Evolutionary conservation across 2,888 invertebrate genomes (phyloP), one percentile per base, ranked within the genome.

Genomic region (Tineola bisselliella): DNA sequence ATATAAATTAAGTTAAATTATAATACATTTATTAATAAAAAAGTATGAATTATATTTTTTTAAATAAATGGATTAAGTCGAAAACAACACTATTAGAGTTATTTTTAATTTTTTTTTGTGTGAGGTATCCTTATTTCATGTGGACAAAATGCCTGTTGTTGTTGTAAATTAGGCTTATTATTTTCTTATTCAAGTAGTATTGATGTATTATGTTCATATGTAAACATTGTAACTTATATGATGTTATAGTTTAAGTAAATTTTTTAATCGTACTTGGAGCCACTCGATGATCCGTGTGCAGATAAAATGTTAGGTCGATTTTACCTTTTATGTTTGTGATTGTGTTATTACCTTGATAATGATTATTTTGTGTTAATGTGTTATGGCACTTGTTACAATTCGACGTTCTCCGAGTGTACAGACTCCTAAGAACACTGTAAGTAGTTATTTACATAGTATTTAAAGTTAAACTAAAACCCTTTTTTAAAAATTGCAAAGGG

Each of bases 301-400:
- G 74, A 63, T 48, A 75, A 65, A 66, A 70, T 77, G 79, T 73
- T 79, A 78, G 72, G 75, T 79, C 76, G 72, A 72, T 77, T 76
- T 74, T 77, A 75, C 70, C 75, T 69, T 78, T 70, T 76, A 76
- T 77, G 80, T 82, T 81, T 84, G 81, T 82, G 81, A 79, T 79
- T 80, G 79, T 78, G 70, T 59, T 75, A 74, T 76, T 80, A 75
- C 74, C 76, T 73, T 71, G 75, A 79, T 77, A 78, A 84, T 84
- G 81, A 76, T 77, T 79, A 70, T 75, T 72, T 79, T 77, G 74
- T 73, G 75, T 71, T 79, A 77, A 77, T 83, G 83, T 87, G 86
- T 79, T 77, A 87, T 87, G 87, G 87, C 87, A 80, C 84, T 87
- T 72, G 84, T 87, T 75, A 86, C 84, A 69, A 86, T 86, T 76